Evolutionary conservation across 1,140 invertebrate genomes (phyloP), one percentile per base, ranked within the genome.

Genomic region (Diorhabda carinulata): DNA sequence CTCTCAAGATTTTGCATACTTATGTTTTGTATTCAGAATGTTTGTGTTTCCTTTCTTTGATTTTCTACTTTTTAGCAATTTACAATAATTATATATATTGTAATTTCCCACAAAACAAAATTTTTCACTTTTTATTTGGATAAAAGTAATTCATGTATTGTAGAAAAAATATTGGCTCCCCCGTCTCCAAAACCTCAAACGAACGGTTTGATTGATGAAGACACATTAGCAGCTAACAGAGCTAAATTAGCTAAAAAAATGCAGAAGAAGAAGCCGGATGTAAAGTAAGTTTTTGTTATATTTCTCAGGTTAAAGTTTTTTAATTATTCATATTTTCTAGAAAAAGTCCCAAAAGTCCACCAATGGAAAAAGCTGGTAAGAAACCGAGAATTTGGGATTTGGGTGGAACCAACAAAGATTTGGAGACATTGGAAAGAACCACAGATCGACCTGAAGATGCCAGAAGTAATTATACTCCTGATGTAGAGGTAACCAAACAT

Each of bases 361-460:
- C 86, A 69, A 78, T 83, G 10, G 88, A 91, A 57, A 92, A 91
- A 79, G 88, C 92, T 72, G 91, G 91, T 2, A 99, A 98, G 79
- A 92, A 94, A 78, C 92, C 91, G 0, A 87, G 95, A 57, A 88
- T 93, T 8, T 98, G 97, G 97, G 95, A 95, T 71, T 80, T 94
- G 42, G 88, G 89, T 64, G 96, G 95, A 61, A 89, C 86, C 43
- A 83, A 83, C 3, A 92, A 91, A 68, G 96, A 98, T 81, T 82
- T 91, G n/a, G 86, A 87, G 3, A 82, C 83, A 42, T 83, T 99
- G 7, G 95, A 99, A 81, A 90, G 92, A 77, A 95, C 93, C 67
- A 92, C 88, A 74, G 90, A 93, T 80, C 88, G 88, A 75, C 89
- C 90, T 7, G 84, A 87, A 65, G 88, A 92, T 73, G 81, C 77